Base-by-base conservation (phyloP, 2,113 vertebrate species). In the Peromyscus leucopus region DNA sequence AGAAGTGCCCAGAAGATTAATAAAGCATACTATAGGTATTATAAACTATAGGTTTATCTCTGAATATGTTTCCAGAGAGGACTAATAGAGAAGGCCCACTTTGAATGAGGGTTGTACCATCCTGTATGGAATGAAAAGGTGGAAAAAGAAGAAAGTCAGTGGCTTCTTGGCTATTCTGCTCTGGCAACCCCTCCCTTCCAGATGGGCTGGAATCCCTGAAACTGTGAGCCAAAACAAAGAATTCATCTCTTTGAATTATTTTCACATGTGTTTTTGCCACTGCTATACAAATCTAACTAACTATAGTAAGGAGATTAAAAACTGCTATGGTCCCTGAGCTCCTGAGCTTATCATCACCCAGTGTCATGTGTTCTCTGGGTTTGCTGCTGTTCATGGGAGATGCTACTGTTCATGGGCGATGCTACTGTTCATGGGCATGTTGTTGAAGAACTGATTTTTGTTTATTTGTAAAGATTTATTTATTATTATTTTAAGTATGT, bases 351-450 rank as follows among this genome's bases (percentile, higher is more conserved):
- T 9, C 46, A n/a, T 9, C 46, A 4, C 28, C 13, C 5, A 36
- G n/a, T 5, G 8, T 21, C 24, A 1, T 5, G 2, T 33, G 21
- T 65, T 33, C 15, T 65, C 9, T 57, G 0, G 9, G 39, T 59
- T 61, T 16, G 5, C 2, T 16, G 6, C 5, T 19, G 26, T 63
- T 24, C 67, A 36, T 72, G 42, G 55, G 55, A 79, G 19, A 78
- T 80, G 1, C 71, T 65, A 65, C 8, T 65, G 26, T 63, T 24
- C 67, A 36, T 72, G 42, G 55, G 55, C 74, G 19, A 78, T 80
- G 1, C 71, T 65, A 65, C 8, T 65, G 26, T 65, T 65, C 26
- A 26, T 71, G 48, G 61, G 63, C 13, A 19, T 82, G 67, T 61
- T 6, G 6, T 36, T 33, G 39, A 88, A 42, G 22, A 92, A n/a